Conservation (phyloP, 2,888 invertebrate genomes). For the Cancer borealis region DNA sequence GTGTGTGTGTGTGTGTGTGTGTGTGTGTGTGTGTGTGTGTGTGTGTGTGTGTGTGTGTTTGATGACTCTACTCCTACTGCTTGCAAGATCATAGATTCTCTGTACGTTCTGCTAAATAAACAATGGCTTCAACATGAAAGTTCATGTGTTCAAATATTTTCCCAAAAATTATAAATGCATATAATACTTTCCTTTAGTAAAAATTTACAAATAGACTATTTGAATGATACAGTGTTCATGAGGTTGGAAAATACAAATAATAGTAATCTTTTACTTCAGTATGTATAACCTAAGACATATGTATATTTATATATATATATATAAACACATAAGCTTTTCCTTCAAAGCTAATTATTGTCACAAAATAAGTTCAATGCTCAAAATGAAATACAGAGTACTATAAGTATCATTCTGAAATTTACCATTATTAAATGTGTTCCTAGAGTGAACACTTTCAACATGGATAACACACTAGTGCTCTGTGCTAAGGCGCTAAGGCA, state of each 20-base stretch:
- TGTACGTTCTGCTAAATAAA: no score
- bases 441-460: background rate
- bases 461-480: background rate
- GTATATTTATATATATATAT: conserved; percentile 49
- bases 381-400: background rate
- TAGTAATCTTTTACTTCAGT: conserved; percentile 58
- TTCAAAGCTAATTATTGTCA: conserved; percentile 47
- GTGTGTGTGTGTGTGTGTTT: no score
- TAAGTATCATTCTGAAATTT: background rate
- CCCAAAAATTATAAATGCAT: background rate
- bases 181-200: background rate
- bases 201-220: background rate
- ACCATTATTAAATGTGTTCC: background rate
- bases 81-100: no score
- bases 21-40: no score
- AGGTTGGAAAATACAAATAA: conserved; percentile 5
- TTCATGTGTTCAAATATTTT: background rate
- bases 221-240: background rate
- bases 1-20: no score
- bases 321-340: conserved; percentile 4
- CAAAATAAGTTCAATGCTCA: conserved; percentile 45
- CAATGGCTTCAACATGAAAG: background rate
- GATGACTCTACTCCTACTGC: no score
- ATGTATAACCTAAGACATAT: conserved; percentile 65
- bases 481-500: conserved; percentile 36